These are phyloP conservation scores for Torymus tubicola DNA, from an alignment of 2,888 invertebrate species.

Conservation along the genomic window DNA sequence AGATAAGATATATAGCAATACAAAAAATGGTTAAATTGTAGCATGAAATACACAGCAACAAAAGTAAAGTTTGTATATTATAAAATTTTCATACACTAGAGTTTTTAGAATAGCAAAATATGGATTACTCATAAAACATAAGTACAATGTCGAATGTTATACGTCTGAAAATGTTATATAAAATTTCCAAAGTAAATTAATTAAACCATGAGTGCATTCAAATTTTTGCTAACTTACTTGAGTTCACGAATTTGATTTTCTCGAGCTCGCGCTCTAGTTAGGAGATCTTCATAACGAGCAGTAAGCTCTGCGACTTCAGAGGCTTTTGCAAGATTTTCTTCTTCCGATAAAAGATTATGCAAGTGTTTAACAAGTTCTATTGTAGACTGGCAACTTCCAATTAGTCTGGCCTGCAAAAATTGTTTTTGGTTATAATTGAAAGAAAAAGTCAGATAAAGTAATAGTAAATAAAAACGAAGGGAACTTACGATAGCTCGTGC, in stretches of 20 bases:
- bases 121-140: no score
- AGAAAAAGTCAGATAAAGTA: neutral
- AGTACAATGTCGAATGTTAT: no score
- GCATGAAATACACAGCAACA: neutral
- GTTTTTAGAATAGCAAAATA: no score
- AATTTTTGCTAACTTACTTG: constrained; percentile 79
- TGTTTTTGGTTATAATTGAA: no score
- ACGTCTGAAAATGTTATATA: no score
- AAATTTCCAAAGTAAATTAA: no score
- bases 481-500: constrained; percentile 81
- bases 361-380: constrained; percentile 90
- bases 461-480: neutral
- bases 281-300: constrained; percentile 83
- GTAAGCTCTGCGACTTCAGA: constrained; percentile 82
- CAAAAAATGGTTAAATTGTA: neutral
- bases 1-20: neutral
- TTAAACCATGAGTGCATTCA: no score
- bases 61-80: neutral
- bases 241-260: constrained; percentile 87
- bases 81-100: no score
- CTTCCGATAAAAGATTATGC: constrained; percentile 84
- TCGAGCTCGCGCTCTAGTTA: constrained; percentile 84
- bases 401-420: constrained; percentile 80
- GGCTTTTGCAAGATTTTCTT: constrained; percentile 83
- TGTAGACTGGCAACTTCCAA: constrained; percentile 88